phyloP scores from a whole-genome alignment of 2,113 vertebrate species.

The Callipepla californica region DNA sequence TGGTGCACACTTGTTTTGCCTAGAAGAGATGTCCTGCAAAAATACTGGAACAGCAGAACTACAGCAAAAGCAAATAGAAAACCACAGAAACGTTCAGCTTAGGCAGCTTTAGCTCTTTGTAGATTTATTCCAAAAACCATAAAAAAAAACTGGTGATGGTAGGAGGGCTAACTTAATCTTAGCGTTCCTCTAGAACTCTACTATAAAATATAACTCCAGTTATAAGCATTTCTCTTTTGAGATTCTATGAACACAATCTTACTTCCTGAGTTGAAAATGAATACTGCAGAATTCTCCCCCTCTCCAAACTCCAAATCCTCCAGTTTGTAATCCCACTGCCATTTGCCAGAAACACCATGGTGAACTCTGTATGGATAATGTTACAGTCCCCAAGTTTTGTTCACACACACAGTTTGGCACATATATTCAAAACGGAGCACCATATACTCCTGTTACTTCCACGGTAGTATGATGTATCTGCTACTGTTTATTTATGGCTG shows the following conservation, averaged over 20 bases:
- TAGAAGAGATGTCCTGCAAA: not conserved
- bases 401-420: not conserved
- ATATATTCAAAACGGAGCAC: not conserved
- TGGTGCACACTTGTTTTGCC: not conserved
- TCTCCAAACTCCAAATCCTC: not conserved
- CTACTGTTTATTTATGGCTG: not conserved
- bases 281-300: not conserved
- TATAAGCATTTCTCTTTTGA: not conserved
- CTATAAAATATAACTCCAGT: not conserved
- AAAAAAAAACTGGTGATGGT: not conserved
- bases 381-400: not conserved
- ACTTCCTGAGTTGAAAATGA: not conserved
- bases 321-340: not conserved
- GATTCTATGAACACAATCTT: not conserved
- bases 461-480: accelerated
- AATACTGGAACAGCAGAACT: not conserved
- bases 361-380: not conserved
- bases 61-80: not conserved
- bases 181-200: not conserved
- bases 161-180: not conserved
- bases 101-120: not conserved
- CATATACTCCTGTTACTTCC: not conserved
- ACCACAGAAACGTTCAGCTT: not conserved
- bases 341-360: not conserved
- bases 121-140: not conserved